Conservation (phyloP, 2,888 invertebrate species). For the Meteorus colon region DNA sequence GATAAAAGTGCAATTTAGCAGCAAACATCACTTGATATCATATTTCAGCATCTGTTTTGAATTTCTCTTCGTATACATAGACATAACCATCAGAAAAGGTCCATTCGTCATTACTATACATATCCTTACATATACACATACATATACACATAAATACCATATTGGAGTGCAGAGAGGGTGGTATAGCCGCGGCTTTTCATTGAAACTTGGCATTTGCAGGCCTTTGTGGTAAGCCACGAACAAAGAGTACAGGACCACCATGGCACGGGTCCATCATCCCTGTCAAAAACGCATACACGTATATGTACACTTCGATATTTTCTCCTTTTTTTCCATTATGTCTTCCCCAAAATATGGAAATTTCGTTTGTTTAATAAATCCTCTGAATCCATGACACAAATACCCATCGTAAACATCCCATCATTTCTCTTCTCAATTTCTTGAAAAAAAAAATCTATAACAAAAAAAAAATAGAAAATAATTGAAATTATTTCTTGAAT, state of each 20-base stretch:
- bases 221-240: conserved; percentile 71
- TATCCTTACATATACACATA: conserved; percentile 12
- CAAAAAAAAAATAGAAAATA: neutral
- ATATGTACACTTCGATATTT: conserved; percentile 21
- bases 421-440: neutral
- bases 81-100: conserved; percentile 35
- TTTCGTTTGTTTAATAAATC: conserved; percentile 28
- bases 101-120: conserved; percentile 38
- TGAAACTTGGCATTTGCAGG: conserved; percentile 70
- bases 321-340: conserved; percentile 10
- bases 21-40: conserved; percentile 63
- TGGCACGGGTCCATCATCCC: conserved; percentile 23
- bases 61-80: conserved; percentile 35
- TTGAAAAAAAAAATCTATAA: neutral
- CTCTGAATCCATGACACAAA: conserved; percentile 17
- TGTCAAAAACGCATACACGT: conserved; percentile 15
- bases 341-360: conserved; percentile 40
- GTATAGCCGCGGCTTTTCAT: conserved; percentile 62
- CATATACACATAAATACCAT: neutral
- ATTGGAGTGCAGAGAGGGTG: conserved; percentile 49
- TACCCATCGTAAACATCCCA: neutral
- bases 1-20: conserved; percentile 46
- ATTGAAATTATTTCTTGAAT: neutral
- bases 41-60: conserved; percentile 71
- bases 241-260: conserved; percentile 56